Conservation (phyloP, 2,113 vertebrate genomes). For the Tenebrosternarchus preto region DNA sequence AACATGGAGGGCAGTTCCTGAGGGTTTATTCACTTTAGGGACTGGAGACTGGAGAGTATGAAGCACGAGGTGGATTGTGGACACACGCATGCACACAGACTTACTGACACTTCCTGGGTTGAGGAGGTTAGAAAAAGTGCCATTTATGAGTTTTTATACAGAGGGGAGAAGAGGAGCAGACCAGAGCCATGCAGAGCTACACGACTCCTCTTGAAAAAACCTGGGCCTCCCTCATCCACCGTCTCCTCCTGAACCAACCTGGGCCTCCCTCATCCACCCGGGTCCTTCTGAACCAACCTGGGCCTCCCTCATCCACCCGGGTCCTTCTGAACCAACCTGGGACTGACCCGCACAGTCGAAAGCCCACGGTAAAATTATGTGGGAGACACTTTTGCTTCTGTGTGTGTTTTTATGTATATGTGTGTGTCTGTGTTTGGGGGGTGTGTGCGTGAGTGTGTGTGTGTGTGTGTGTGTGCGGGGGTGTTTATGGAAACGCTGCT, state of each 20-base stretch:
- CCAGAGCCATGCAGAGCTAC: not conserved
- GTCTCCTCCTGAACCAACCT: too few relatives aligned
- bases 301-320: too few relatives aligned
- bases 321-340: too few relatives aligned
- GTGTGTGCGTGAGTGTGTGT: slow-evolving; percentile 29
- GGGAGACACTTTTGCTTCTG: slow-evolving; percentile 16
- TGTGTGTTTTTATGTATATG: slow-evolving; percentile 29
- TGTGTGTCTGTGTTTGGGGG: slow-evolving; percentile 15
- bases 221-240: not conserved
- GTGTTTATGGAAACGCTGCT: slow-evolving; percentile 68
- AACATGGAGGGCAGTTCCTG: not conserved
- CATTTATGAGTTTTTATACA: slow-evolving; percentile 63
- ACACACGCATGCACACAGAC: slow-evolving; percentile 8
- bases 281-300: too few relatives aligned
- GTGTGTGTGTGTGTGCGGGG: slow-evolving; percentile 40
- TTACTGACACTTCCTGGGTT: slow-evolving; percentile 9
- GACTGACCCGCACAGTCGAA: not conserved
- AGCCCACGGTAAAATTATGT: slow-evolving; percentile 7
- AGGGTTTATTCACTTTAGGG: not conserved
- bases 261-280: too few relatives aligned
- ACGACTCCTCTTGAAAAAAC: not conserved
- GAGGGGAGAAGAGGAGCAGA: slow-evolving; percentile 27
- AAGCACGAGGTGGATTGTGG: not conserved
- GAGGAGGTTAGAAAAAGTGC: slow-evolving; percentile 48
- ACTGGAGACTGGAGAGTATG: not conserved